Percentiles rank a stretch among this genome's conserved stretches.
These are phyloP conservation scores for Tapirus indicus DNA, from an alignment of 2,797 vertebrate genomes.

Conservation along the genomic window DNA sequence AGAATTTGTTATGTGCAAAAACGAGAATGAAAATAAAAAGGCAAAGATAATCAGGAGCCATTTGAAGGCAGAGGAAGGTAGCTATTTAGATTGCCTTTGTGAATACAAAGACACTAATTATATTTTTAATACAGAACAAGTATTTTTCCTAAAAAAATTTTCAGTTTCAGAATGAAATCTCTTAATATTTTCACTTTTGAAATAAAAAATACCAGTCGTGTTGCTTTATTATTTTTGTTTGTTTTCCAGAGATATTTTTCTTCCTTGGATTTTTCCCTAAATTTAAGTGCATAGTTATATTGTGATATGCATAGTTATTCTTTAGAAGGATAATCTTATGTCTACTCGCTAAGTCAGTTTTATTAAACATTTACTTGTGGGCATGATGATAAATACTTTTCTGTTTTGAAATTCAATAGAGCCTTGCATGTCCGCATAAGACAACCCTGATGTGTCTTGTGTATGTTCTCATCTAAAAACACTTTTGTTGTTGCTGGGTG, in stretches of 20 bases:
- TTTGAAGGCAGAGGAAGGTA: not conserved
- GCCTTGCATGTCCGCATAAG: not conserved
- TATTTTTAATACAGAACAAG: not conserved
- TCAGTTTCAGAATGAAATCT: not conserved
- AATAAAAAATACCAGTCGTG: not conserved
- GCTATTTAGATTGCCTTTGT: not conserved
- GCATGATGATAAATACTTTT: not conserved
- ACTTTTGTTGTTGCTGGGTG: not conserved
- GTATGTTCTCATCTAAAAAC: not conserved
- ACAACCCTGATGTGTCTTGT: not conserved
- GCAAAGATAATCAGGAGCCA: not conserved
- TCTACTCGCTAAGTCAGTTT: not conserved
- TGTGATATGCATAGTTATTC: not conserved
- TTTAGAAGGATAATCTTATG: not conserved
- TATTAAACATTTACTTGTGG: not conserved
- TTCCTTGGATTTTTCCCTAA: not conserved
- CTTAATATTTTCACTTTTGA: not conserved
- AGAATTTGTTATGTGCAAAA: not conserved
- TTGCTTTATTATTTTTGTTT: not conserved
- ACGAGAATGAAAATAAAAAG: not conserved
- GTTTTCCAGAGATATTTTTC: not conserved
- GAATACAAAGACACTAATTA: not conserved
- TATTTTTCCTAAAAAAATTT: not conserved
- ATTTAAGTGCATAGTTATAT: not conserved
- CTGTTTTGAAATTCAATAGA: not conserved